A percentile compares a stretch with the other conserved stretches of the same genome.
These are phyloP conservation scores for Mayetiola destructor DNA, from an alignment of 2,888 invertebrate genomes.

Conservation along the genomic window DNA sequence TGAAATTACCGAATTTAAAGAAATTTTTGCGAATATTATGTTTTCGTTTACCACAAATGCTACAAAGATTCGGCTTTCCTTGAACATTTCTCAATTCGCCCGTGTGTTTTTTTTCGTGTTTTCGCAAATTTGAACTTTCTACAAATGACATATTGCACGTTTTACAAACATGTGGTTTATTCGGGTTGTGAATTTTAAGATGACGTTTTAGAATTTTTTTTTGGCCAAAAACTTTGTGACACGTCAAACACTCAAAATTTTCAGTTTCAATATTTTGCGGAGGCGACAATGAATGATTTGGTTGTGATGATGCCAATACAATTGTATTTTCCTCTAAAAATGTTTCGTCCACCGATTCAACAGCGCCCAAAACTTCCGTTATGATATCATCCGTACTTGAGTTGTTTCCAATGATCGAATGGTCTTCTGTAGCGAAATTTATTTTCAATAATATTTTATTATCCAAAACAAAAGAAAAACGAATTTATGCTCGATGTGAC, in stretches of 20 bases:
- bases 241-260: constrained; percentile 27
- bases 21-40: too few relatives aligned
- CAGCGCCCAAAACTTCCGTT: too few relatives aligned
- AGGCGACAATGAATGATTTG: background rate
- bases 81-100: constrained; percentile 36
- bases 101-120: constrained; percentile 38
- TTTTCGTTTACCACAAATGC: constrained; percentile 32
- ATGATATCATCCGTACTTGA: too few relatives aligned
- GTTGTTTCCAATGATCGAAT: too few relatives aligned
- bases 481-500: too few relatives aligned
- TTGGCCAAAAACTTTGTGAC: constrained; percentile 35
- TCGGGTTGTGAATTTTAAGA: constrained; percentile 36
- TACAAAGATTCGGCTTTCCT: constrained; percentile 36
- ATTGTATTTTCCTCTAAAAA: background rate
- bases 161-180: constrained; percentile 37
- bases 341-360: too few relatives aligned
- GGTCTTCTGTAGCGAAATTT: too few relatives aligned
- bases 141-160: constrained; percentile 38
- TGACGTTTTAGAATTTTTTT: constrained; percentile 35
- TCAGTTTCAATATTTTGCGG: background rate
- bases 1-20: too few relatives aligned
- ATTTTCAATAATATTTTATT: too few relatives aligned
- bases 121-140: constrained; percentile 37
- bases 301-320: background rate
- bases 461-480: too few relatives aligned